Base-by-base conservation (phyloP, 1,140 invertebrate species). In the Drosophila pectinifera region DNA sequence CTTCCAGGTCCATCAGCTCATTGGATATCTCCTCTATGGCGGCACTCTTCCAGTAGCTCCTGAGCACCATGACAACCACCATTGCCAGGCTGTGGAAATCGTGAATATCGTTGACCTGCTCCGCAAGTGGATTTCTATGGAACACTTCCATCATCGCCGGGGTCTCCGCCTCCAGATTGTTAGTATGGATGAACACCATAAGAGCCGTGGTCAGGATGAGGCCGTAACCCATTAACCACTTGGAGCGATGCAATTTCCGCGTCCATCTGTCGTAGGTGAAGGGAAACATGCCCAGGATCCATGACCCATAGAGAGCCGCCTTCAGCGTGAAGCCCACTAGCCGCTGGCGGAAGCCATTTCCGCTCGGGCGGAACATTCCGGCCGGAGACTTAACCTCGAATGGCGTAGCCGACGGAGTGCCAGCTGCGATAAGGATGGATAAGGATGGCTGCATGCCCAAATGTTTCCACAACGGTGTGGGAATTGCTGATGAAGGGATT, bases 201-300 rank as follows among this genome's bases (percentile, higher is more conserved):
- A 80, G n/a, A 16, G 3, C 16, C 0, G 43, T 7, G 51, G 70
- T 74, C 11, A 82, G 14, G 6, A 75, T 13, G 7, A 88, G n/a
- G 3, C 82, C 82, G 22, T 88, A 86, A 1, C 11, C 78, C 46
- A 86, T 22, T 10, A 88, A 22, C 64, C 78, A 88, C 14, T 41
- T 49, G 8, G 83, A 82, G 8, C 64, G 59, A 46, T 38, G 28
- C 24, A 88, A 11, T 43, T 57, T 49, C n/a, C 54, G 24, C 18
- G 22, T 78, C 34, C 43, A 46, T 5, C 13, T 11, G 34, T 49
- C 43, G 46, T 70, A 86, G 18, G 67, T 59, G 43, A 75, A 86
- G 2, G 83, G 82, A 22, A 86, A 70, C 14, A 86, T 34, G 0
- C 81, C 82, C 1, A 85, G 58, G 1, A 42, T 22, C 73, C 68